Conservation (phyloP, 2,797 vertebrate species). For the Malacoctenus gilli region DNA sequence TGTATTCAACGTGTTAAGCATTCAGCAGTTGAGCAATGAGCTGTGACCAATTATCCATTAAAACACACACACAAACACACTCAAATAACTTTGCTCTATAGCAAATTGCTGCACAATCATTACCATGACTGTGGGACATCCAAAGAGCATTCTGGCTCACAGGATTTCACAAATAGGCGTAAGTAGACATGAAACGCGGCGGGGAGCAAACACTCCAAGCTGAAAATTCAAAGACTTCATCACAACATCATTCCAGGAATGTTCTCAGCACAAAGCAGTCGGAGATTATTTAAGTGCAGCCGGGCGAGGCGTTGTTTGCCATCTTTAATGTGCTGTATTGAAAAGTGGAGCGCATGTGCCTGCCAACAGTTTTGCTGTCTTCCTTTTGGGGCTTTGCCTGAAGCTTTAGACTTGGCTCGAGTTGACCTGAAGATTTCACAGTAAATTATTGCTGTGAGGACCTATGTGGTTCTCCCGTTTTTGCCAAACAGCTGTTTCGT, state of each 20-base stretch:
- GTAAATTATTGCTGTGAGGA: slow-evolving; percentile 55
- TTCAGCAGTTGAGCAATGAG: too few relatives aligned
- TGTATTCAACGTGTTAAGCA: slow-evolving; percentile 2
- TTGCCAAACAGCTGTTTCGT: slow-evolving; percentile 75
- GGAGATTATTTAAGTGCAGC: slow-evolving; percentile 7
- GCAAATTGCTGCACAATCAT: too few relatives aligned
- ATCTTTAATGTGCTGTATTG: slow-evolving; percentile 9
- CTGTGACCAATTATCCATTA: too few relatives aligned
- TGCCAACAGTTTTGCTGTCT: slow-evolving; percentile 21
- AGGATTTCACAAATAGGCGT: too few relatives aligned
- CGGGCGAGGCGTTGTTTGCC: too few relatives aligned
- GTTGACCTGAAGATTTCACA: slow-evolving; percentile 53
- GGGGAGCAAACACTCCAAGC: slow-evolving; percentile 12
- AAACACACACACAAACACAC: too few relatives aligned
- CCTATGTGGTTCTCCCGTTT: slow-evolving; percentile 43
- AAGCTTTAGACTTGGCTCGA: slow-evolving; percentile 52
- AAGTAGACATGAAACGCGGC: background rate
- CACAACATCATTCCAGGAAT: slow-evolving; percentile 13
- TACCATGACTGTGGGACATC: too few relatives aligned
- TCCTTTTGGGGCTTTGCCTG: slow-evolving; percentile 33
- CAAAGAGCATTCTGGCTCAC: too few relatives aligned
- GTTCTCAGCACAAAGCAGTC: background rate
- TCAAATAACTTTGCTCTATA: too few relatives aligned
- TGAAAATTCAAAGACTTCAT: background rate
- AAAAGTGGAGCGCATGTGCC: slow-evolving; percentile 9